These are phyloP conservation scores for Meteorus sp. DNA, from an alignment of 1,140 invertebrate species.

Conservation along the genomic window DNA sequence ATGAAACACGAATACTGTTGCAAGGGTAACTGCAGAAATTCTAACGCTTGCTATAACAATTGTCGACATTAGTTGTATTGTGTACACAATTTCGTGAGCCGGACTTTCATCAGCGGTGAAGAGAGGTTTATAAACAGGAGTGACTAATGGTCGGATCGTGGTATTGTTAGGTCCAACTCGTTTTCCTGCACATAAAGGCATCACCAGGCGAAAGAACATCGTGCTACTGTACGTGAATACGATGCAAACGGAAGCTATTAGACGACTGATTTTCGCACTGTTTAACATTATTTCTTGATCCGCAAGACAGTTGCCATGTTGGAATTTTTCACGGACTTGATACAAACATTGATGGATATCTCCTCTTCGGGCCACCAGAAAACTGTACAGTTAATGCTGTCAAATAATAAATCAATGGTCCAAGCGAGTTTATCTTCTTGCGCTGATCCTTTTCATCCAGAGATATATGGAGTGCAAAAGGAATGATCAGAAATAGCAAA, in stretches of 20 bases:
- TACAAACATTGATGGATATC: slow-evolving; percentile 23
- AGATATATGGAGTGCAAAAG: slow-evolving; percentile 30
- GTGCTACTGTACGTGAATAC: slow-evolving; percentile 44
- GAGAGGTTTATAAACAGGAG: slow-evolving; percentile 29
- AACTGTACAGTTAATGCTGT: slow-evolving; percentile 32
- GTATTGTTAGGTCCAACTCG: slow-evolving; percentile 32
- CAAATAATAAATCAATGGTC: slow-evolving; percentile 35
- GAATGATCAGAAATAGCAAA: slow-evolving; percentile 27
- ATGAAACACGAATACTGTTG: slow-evolving; percentile 33
- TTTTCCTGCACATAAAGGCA: slow-evolving; percentile 38
- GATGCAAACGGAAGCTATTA: slow-evolving; percentile 31
- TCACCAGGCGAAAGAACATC: slow-evolving; percentile 43
- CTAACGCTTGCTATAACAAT: slow-evolving; percentile 33
- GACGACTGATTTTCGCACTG: slow-evolving; percentile 28
- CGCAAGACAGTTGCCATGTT: background rate
- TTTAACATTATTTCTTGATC: slow-evolving; percentile 30
- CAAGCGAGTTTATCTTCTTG: slow-evolving; percentile 36
- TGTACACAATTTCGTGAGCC: slow-evolving; percentile 33
- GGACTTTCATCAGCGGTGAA: slow-evolving; percentile 30
- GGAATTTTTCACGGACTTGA: slow-evolving; percentile 32
- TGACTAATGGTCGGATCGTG: slow-evolving; percentile 27
- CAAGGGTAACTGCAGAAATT: slow-evolving; percentile 28
- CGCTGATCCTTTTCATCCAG: slow-evolving; percentile 31
- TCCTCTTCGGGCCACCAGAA: slow-evolving; percentile 17
- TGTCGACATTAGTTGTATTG: slow-evolving; percentile 29